Evolutionary conservation across 2,113 vertebrate genomes (phyloP).

Genomic region (Capricornis sumatraensis): DNA sequence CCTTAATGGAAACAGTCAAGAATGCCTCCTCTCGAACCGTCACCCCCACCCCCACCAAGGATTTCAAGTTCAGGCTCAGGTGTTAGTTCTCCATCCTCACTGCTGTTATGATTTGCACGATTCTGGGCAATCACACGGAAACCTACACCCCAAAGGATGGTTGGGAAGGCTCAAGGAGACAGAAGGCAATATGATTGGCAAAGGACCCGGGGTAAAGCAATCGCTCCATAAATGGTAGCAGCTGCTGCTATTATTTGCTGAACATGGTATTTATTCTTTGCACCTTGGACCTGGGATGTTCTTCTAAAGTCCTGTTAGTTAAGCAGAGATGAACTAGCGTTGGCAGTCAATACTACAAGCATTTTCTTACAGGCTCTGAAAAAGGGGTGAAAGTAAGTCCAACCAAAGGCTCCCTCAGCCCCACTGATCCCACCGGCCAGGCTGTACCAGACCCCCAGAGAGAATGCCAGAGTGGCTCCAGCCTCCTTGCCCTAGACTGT

Average conservation of each 20-base stretch:
- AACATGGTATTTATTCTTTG: background rate
- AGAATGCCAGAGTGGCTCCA: accelerated
- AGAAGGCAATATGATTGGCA: background rate
- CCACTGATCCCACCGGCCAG: background rate
- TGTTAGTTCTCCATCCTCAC: background rate
- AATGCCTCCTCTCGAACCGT: background rate
- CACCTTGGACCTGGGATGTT: background rate
- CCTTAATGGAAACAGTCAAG: background rate
- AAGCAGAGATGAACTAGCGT: background rate
- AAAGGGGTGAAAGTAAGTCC: background rate
- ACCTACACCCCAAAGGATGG: background rate
- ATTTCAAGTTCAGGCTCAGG: background rate
- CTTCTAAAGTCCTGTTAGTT: background rate
- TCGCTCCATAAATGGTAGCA: background rate
- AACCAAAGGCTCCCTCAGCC: background rate
- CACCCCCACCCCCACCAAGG: background rate
- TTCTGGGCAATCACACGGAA: background rate
- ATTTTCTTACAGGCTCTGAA: background rate
- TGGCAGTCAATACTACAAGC: background rate
- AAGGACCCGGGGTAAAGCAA: background rate
- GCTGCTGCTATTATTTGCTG: background rate
- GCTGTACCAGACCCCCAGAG: background rate
- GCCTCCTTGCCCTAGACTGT: background rate
- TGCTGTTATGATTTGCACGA: background rate
- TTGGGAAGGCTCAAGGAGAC: background rate